phyloP scores from a whole-genome alignment of 2,888 invertebrate species.

The Aporophyla nigra region DNA sequence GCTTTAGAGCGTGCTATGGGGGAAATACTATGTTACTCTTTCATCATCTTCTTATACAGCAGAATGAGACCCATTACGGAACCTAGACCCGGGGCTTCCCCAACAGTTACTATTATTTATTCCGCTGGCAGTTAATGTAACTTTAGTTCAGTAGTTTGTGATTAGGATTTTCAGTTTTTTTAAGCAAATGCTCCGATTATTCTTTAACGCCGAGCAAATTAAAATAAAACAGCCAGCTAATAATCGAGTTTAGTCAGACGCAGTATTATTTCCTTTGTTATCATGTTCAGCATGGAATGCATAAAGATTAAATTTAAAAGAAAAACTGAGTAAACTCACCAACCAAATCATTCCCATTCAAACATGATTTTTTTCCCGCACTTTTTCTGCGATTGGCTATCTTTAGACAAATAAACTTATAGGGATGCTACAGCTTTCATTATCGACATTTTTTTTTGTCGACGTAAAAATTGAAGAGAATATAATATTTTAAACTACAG shows the following conservation, averaged over 20 bases:
- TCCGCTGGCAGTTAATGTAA: background rate
- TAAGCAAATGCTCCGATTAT: background rate
- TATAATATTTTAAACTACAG: background rate
- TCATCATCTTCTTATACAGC: constrained; percentile 4
- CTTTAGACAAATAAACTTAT: too few species aligned
- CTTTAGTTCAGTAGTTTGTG: background rate
- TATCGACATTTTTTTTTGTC: background rate
- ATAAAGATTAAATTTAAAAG: background rate
- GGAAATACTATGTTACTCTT: background rate
- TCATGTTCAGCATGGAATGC: background rate
- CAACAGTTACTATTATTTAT: background rate
- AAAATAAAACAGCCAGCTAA: background rate
- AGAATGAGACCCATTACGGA: background rate
- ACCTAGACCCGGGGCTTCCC: background rate
- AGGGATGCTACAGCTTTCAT: background rate
- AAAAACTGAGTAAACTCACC: background rate
- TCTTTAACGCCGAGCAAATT: background rate
- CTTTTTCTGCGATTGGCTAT: background rate
- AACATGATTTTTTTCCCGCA: background rate
- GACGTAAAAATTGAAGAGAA: too few species aligned
- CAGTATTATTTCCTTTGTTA: background rate
- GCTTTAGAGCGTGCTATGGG: constrained; percentile 18
- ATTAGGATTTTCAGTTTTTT: background rate
- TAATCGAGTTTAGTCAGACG: background rate
- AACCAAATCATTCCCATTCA: background rate